Conservation (phyloP, 2,113 vertebrate species). For the Oxyura jamaicensis region DNA sequence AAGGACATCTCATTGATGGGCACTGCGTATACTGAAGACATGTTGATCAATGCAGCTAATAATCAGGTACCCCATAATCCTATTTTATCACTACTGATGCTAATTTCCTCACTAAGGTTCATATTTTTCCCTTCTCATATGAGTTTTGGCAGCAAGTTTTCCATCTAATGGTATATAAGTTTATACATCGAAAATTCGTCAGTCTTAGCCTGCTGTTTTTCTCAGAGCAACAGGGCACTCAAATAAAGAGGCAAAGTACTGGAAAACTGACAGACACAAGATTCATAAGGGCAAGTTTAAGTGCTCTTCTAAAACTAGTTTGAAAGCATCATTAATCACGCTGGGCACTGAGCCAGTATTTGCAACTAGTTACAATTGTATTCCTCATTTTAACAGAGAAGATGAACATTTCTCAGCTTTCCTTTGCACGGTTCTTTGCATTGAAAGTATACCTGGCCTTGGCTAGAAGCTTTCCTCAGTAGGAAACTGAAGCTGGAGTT, state of each 20-base stretch:
- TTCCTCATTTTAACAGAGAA: constrained; percentile 21
- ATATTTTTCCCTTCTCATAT: neutral
- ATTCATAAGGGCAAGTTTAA: constrained; percentile 46
- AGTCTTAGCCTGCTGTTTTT: neutral
- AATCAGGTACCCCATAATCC: neutral
- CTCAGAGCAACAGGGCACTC: neutral
- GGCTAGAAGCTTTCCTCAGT: neutral
- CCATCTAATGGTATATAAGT: neutral
- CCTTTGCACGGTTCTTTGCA: neutral
- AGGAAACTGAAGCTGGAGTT: neutral
- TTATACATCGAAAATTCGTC: neutral
- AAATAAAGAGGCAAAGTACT: constrained; percentile 25
- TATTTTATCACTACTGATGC: neutral
- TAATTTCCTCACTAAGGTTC: neutral
- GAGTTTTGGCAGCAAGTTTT: neutral
- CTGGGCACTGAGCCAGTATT: neutral
- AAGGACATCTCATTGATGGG: neutral
- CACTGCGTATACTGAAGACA: neutral
- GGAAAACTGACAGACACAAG: constrained; percentile 6
- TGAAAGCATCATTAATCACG: constrained; percentile 56
- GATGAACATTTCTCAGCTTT: neutral
- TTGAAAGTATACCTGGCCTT: neutral
- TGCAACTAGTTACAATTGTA: constrained; percentile 15
- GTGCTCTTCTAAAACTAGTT: constrained; percentile 17
- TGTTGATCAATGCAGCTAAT: neutral